phyloP scores from a whole-genome alignment of 2,888 invertebrate genomes.

The Leptinotarsa rubiginosa region DNA sequence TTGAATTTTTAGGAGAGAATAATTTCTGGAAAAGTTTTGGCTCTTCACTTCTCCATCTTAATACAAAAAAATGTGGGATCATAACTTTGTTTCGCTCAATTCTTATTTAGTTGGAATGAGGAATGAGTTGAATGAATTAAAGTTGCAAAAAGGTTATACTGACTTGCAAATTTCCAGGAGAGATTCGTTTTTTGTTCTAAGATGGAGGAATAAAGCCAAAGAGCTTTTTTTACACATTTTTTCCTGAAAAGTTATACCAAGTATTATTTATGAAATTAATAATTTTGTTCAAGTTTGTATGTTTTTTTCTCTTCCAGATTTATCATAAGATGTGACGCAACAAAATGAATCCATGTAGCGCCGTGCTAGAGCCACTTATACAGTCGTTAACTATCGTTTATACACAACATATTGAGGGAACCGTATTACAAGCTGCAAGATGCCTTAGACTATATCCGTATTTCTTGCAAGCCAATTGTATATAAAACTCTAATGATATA shows the following conservation, averaged over 20 bases:
- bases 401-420: conserved; percentile 39
- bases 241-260: no score
- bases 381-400: conserved; percentile 57
- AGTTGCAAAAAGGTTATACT: no score
- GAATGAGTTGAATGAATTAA: no score
- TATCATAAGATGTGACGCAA: conserved; percentile 61
- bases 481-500: conserved; percentile 51
- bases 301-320: conserved; percentile 59
- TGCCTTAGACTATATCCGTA: conserved; percentile 59
- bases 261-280: neutral
- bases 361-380: conserved; percentile 52
- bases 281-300: neutral
- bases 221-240: no score
- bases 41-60: no score
- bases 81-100: no score
- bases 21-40: conserved; percentile 12
- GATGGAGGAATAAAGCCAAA: no score
- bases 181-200: no score
- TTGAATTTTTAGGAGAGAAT: neutral
- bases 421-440: conserved; percentile 55
- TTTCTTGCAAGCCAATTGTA: conserved; percentile 60
- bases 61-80: no score
- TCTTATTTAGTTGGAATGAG: no score
- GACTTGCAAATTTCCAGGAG: no score
- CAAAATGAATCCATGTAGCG: conserved; percentile 47